Percentiles rank a stretch among this genome's conserved stretches.
Evolutionary conservation across 64 coral and sea anemone genomes (phyloP).

Genomic region (Montipora cactus): DNA sequence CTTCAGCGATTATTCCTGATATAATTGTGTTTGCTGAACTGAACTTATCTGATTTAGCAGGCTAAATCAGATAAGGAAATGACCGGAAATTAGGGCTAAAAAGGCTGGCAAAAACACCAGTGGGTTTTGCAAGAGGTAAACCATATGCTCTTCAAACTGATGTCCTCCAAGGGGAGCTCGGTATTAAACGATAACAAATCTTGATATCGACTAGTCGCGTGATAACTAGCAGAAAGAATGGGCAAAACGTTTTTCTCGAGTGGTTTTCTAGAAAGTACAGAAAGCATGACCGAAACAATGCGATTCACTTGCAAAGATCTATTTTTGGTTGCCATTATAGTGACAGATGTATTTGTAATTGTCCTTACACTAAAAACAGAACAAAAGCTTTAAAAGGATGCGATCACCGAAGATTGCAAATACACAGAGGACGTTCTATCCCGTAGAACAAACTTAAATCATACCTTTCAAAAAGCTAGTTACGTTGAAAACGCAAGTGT

Average conservation of each 20-base stretch:
- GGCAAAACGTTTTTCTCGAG: background rate
- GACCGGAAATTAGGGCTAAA: slow-evolving; percentile 32
- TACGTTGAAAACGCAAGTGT: background rate
- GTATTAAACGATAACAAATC: background rate
- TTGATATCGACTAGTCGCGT: background rate
- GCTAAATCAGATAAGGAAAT: slow-evolving; percentile 29
- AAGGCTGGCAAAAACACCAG: slow-evolving; percentile 3
- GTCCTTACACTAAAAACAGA: background rate
- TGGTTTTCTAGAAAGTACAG: slow-evolving; percentile 24
- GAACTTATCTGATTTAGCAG: background rate
- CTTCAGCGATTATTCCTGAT: background rate
- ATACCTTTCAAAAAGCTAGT: background rate
- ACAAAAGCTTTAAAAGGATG: slow-evolving; percentile 23
- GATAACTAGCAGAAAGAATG: background rate
- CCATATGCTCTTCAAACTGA: background rate
- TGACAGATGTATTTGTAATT: slow-evolving; percentile 19
- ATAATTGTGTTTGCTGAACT: background rate
- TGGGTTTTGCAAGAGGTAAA: background rate
- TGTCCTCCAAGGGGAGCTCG: background rate
- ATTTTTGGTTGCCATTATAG: slow-evolving; percentile 37
- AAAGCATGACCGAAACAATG: slow-evolving; percentile 23
- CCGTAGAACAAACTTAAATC: background rate
- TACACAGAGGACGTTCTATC: background rate
- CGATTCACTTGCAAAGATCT: background rate
- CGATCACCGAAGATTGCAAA: background rate